Evolutionary conservation across 2,797 vertebrate species (phyloP).

Genomic region (Gephyroberyx darwinii): DNA sequence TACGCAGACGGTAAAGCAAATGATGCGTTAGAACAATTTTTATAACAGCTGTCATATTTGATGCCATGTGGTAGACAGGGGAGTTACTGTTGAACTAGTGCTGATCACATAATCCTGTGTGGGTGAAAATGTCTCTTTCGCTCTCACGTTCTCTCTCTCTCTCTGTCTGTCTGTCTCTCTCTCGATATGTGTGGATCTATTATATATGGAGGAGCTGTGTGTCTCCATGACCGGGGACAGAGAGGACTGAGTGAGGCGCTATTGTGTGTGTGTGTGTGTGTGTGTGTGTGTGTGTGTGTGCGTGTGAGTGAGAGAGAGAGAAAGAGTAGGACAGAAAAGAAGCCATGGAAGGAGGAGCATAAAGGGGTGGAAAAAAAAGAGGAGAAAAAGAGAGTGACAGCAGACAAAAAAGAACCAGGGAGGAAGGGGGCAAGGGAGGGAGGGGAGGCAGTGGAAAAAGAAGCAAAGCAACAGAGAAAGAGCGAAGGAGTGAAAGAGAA

Average conservation of each 20-base stretch:
- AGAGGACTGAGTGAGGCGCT: slow-evolving; percentile 60
- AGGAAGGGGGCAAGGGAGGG: slow-evolving; percentile 36
- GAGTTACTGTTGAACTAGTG: slow-evolving; percentile 44
- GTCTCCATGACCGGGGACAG: slow-evolving; percentile 61
- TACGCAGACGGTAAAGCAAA: not conserved
- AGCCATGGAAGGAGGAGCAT: slow-evolving; percentile 56
- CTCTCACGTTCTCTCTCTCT: not conserved
- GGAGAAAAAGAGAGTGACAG: slow-evolving; percentile 64
- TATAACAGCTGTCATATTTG: slow-evolving; percentile 30
- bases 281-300: slow-evolving; percentile 52
- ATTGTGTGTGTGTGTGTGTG: slow-evolving; percentile 53
- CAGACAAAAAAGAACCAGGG: slow-evolving; percentile 72
- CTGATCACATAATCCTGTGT: slow-evolving; percentile 52
- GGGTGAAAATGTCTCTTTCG: slow-evolving; percentile 35
- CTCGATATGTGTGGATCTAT: slow-evolving; percentile 63
- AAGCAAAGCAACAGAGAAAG: slow-evolving; percentile 67
- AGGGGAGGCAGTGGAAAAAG: slow-evolving; percentile 71
- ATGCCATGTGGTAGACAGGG: slow-evolving; percentile 30
- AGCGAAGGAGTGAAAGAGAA: slow-evolving; percentile 70
- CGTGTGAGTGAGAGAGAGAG: slow-evolving; percentile 1
- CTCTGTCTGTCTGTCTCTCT: slow-evolving; percentile 26
- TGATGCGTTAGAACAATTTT: slow-evolving; percentile 31
- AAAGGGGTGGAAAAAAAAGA: slow-evolving; percentile 43
- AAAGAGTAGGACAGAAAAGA: slow-evolving; percentile 40
- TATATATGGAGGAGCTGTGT: slow-evolving; percentile 68